Conservation (phyloP, 2,797 vertebrate genomes). For the Sebastiscus albofasciatus region DNA sequence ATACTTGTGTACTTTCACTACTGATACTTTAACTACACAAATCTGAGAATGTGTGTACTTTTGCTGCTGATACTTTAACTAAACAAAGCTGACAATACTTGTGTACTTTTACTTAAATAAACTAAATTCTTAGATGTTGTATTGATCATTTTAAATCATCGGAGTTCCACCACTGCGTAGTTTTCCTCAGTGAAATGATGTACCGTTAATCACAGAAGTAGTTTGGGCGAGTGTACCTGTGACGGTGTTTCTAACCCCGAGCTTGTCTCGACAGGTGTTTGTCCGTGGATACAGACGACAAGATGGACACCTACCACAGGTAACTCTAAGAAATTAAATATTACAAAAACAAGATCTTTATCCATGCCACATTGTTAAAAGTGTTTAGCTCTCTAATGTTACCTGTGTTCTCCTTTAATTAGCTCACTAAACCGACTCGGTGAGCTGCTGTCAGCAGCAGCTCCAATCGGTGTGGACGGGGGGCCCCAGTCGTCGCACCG, state of each 20-base stretch:
- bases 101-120: background rate
- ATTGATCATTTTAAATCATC: background rate
- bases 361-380: background rate
- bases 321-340: constrained; percentile 17
- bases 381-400: too few relatives aligned
- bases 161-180: background rate
- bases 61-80: background rate
- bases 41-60: background rate
- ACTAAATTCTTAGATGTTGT: background rate
- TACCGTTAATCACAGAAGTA: background rate
- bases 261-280: constrained; percentile 57
- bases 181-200: background rate
- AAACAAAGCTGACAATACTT: background rate
- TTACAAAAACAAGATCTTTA: background rate
- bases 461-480: too few relatives aligned
- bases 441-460: too few relatives aligned
- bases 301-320: constrained; percentile 64
- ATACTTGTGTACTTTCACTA: too few relatives aligned
- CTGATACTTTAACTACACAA: background rate
- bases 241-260: background rate
- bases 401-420: too few relatives aligned
- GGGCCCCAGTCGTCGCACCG: too few relatives aligned
- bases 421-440: too few relatives aligned
- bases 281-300: constrained; percentile 44
- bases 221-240: background rate